Conservation (phyloP, 2,113 vertebrate genomes). For the Tretioscincus oriximinensis region DNA sequence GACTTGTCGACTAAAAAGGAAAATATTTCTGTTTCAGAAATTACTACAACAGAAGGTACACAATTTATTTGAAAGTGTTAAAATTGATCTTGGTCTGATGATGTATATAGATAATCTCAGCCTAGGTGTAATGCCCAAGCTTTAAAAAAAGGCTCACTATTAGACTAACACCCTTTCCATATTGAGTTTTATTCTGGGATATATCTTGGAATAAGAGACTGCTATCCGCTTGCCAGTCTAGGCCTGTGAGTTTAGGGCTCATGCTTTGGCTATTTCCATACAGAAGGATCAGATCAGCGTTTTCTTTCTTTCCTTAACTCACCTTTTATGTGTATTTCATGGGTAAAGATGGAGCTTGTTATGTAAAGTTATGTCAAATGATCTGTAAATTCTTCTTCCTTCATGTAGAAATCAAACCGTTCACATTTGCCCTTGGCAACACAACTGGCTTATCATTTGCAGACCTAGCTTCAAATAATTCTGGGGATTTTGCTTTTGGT, state of each 20-base stretch:
- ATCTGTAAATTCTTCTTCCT: slow-evolving; percentile 12
- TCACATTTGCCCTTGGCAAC: slow-evolving; percentile 75
- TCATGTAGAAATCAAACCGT: slow-evolving; percentile 57
- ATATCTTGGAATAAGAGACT: no score
- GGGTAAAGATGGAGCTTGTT: not conserved
- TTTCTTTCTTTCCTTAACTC: not conserved
- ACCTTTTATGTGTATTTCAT: not conserved
- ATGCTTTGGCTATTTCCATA: not conserved
- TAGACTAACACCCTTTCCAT: no score
- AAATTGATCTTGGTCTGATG: not conserved
- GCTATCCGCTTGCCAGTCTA: no score
- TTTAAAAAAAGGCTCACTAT: no score
- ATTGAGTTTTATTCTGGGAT: no score
- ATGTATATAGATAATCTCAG: not conserved
- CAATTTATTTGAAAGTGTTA: not conserved
- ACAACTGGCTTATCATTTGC: slow-evolving; percentile 82
- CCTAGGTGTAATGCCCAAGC: not conserved
- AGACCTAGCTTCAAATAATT: slow-evolving; percentile 84
- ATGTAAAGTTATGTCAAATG: not conserved
- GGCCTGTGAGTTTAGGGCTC: not conserved
- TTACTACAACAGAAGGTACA: slow-evolving; percentile 68
- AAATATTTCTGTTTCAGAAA: slow-evolving; percentile 60
- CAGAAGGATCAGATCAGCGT: not conserved
- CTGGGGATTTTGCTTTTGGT: slow-evolving; percentile 87
- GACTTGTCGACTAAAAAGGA: slow-evolving; percentile 87